These are phyloP conservation scores for Selenia dentaria DNA, from an alignment of 2,888 invertebrate species.

Conservation along the genomic window DNA sequence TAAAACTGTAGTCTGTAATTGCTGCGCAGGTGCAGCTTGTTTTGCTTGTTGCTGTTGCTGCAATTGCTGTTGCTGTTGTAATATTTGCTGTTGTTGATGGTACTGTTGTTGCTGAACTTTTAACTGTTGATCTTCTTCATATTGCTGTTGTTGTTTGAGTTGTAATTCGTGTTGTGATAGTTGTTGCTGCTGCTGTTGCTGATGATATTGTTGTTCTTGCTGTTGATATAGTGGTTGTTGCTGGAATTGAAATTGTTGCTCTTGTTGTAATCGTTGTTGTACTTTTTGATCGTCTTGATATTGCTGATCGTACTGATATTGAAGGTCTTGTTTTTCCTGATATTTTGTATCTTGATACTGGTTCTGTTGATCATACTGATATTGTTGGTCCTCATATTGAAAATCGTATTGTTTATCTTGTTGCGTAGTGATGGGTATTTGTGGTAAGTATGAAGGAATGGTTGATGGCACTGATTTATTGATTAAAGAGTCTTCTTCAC, in stretches of 20 bases:
- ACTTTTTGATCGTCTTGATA: conserved; percentile 40
- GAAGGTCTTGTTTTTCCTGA: conserved; percentile 44
- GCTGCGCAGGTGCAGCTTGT: conserved; percentile 66
- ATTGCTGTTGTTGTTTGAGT: conserved; percentile 42
- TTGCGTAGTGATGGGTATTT: conserved; percentile 60
- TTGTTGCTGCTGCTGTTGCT: conserved; percentile 45
- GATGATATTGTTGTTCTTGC: conserved; percentile 45
- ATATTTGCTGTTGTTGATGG: conserved; percentile 49
- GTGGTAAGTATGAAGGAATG: conserved; percentile 60
- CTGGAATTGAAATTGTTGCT: conserved; percentile 47
- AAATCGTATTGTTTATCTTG: conserved; percentile 59
- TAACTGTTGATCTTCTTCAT: conserved; percentile 39
- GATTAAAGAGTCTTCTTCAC: conserved; percentile 62
- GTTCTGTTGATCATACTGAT: conserved; percentile 43
- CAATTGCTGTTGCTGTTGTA: conserved; percentile 53
- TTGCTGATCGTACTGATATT: conserved; percentile 47
- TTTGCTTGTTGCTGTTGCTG: conserved; percentile 65
- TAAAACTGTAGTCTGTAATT: conserved; percentile 69
- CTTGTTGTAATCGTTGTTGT: conserved; percentile 48
- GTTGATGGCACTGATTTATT: conserved; percentile 63
- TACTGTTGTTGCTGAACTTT: conserved; percentile 49
- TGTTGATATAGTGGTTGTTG: conserved; percentile 44
- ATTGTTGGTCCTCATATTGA: conserved; percentile 43
- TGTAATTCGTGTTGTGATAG: conserved; percentile 34
- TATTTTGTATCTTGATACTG: conserved; percentile 46